Percentiles rank a stretch among this genome's conserved stretches.
Evolutionary conservation across 2,797 vertebrate species (phyloP).

Genomic region (Intellagama lesueurii): DNA sequence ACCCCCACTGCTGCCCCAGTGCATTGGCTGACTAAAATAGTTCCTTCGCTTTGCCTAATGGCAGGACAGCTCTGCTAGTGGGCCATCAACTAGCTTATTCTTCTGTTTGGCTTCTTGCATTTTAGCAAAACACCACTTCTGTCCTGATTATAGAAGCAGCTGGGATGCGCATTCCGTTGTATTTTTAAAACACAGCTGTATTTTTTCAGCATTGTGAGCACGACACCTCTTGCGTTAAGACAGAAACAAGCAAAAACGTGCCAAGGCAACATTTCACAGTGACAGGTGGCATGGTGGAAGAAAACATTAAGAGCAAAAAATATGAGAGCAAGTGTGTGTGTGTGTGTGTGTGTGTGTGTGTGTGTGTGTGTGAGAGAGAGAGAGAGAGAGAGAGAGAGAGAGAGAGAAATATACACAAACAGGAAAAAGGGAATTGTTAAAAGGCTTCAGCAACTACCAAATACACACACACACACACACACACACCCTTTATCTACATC

Average conservation of each 20-base stretch:
- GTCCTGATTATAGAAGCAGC: not conserved
- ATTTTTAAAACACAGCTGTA: slow-evolving; percentile 34
- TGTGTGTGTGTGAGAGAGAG: not conserved
- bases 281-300: slow-evolving; percentile 15
- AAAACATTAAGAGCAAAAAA: slow-evolving; percentile 18
- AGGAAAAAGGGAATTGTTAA: not conserved
- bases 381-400: not conserved
- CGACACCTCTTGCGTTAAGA: not conserved
- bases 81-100: not conserved
- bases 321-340: not conserved
- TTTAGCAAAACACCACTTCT: not conserved
- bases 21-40: not conserved
- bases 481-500: no score
- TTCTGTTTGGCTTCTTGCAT: not conserved
- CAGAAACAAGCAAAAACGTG: slow-evolving; percentile 4
- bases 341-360: not conserved
- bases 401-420: slow-evolving; percentile 1
- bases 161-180: not conserved
- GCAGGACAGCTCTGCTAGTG: not conserved
- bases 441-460: not conserved
- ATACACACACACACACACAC: not conserved
- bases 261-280: slow-evolving; percentile 31
- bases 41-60: not conserved
- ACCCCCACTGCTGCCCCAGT: not conserved
- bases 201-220: slow-evolving; percentile 18